Evolutionary conservation across 2,113 vertebrate genomes (phyloP).

Genomic region (Scomber colias): DNA sequence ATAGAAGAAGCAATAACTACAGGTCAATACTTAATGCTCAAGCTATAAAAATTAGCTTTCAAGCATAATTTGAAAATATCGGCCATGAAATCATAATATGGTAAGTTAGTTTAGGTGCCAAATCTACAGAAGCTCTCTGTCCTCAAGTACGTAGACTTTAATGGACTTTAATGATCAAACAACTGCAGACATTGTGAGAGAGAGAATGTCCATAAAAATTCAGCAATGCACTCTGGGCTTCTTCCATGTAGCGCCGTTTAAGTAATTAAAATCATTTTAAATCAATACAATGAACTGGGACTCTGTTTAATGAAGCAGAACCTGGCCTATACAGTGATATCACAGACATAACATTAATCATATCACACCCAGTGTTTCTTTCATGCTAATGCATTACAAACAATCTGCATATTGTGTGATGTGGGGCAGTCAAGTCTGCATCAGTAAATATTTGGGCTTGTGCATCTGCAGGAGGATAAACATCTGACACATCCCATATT

Average conservation of each 20-base stretch:
- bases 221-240: neutral
- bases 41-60: too few species aligned
- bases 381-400: neutral
- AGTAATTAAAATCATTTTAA: neutral
- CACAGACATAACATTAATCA: conserved; percentile 8
- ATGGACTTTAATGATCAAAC: neutral
- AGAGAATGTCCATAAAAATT: neutral
- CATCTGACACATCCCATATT: conserved; percentile 36
- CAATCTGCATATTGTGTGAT: conserved; percentile 1
- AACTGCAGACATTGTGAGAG: neutral
- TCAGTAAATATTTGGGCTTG: conserved; percentile 16
- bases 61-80: too few species aligned
- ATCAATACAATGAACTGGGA: neutral
- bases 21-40: too few species aligned
- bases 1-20: too few species aligned
- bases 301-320: conserved; percentile 15
- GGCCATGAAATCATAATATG: too few species aligned
- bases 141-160: too few species aligned
- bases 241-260: neutral
- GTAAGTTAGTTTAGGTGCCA: too few species aligned
- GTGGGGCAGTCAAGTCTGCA: neutral
- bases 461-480: conserved; percentile 36
- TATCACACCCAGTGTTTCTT: neutral
- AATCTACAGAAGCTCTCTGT: too few species aligned
- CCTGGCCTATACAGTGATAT: neutral